Base-by-base conservation (phyloP, 1,140 invertebrate genomes). In the Panagrolaimus sp. region DNA sequence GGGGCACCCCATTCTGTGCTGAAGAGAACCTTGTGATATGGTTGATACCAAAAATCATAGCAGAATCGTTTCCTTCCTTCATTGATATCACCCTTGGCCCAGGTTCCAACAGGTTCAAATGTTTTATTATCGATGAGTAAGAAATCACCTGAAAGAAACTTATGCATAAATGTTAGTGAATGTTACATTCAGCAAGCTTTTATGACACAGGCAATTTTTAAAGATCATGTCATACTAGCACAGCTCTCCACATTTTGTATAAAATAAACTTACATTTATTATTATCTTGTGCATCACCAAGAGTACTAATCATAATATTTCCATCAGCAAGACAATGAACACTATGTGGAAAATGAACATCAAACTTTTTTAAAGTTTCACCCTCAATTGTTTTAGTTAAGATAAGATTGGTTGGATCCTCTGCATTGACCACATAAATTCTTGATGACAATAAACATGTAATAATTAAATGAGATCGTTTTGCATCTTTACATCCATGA, bases 1-100 rank as follows among this genome's bases (percentile, higher is more conserved):
- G 95, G 95, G 0, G 89, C 87, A 0, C 91, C 92, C 93, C 94
- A 98, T 86, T 96, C 93, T 0, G 89, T 88, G 0, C 91, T 88
- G 25, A 97, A 86, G 88, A 98, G 90, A 0, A 92, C 87, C 83
- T 98, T 91, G 75, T 90, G 89, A 74, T 91, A 88, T 0, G 94
- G 94, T 82, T 98, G 44, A 42, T 98, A 98, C 95, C 95, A 98
- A 84, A 92, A 89, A 77, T 89, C 88, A 74, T 89, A 89, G 13
- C 87, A 86, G 71, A 86, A 88, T n/a, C 71, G 65, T 8, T 78
- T 72, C n/a, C 13, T 16, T 14, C 8, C 27, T 14, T 31, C 27
- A 9, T 16, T 63, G 14, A 77, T 66, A 5, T 68, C 63, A 38
- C 83, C 79, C 1, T 77, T 79, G 25, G 83, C 82, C 87, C 87